Evolutionary conservation across 2,797 vertebrate genomes (phyloP), one percentile per base, ranked within the genome.

Genomic region (Eulemur coronatus): DNA sequence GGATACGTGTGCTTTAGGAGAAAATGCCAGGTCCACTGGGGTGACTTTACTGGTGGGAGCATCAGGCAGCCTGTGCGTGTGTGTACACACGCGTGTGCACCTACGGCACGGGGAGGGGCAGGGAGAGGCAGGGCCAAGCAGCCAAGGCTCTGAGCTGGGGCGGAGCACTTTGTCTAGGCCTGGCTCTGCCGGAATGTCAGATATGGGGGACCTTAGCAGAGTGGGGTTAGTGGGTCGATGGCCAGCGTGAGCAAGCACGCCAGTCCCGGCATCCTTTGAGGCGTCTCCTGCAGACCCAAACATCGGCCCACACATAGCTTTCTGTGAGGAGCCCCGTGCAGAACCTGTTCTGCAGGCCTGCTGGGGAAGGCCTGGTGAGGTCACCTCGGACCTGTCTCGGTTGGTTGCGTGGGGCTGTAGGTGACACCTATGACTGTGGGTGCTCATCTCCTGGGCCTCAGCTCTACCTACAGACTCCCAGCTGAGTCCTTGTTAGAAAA

Each of bases 311-410:
- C 61, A 43, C 76, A 43, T 15, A 48, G 65, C 28, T 97, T 41
- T 87, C 48, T 91, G 86, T 67, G 76, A 86, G 70, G 12, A 88
- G n/a, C 15, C 26, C 78, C 30, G n/a, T 50, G 89, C 48, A 46
- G 67, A 96, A 96, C 97, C 87, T 55, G 97, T 89, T 96, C 63
- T 7, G 20, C 73, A 38, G 96, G 92, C 84, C 61, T 41, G 80
- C 15, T 5, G 59, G 79, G 48, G 59, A 91, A 75, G 89, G 43
- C 59, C n/a, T 30, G 0, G 46, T 73, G 91, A 88, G 79, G 63
- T 46, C 38, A 72, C 55, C 6, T 17, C 14, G 50, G 82, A 84
- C 52, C 30, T 48, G 13, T 22, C 59, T 75, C 18, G 57, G 30
- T 79, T 57, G 41, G 73, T 52, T 82, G 52, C 5, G 24, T 7